Conservation (phyloP, 1,140 invertebrate genomes). For the Cecropterus lyciades region DNA sequence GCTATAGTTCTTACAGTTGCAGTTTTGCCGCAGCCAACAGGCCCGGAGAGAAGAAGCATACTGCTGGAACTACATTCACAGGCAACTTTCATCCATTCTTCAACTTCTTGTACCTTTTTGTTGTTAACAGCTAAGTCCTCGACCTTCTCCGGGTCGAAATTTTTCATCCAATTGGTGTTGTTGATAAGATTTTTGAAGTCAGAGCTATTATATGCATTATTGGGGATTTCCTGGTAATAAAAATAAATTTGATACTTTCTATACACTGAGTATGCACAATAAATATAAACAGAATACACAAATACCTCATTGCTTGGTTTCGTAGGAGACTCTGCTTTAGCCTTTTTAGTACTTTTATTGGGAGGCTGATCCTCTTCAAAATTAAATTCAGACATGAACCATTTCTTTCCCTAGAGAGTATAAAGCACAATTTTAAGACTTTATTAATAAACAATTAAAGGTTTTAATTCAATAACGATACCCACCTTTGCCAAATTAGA, state of each 20-base stretch:
- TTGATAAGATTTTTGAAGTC: conserved; percentile 34
- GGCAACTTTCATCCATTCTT: conserved; percentile 83
- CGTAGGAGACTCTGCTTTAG: background rate
- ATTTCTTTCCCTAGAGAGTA: conserved; percentile 53
- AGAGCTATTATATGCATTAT: background rate
- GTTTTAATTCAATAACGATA: background rate
- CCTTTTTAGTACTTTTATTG: conserved; percentile 43
- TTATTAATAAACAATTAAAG: conserved; percentile 7
- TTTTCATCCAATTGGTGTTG: conserved; percentile 84
- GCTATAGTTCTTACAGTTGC: conserved; percentile 86
- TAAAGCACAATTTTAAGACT: background rate
- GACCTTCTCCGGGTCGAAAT: conserved; percentile 81
- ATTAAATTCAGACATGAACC: conserved; percentile 72
- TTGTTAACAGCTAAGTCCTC: conserved; percentile 86
- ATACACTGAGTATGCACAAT: no score
- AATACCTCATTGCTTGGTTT: conserved; percentile 1
- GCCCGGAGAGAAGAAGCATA: conserved; percentile 88
- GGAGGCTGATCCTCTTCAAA: conserved; percentile 54
- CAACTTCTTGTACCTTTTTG: conserved; percentile 87
- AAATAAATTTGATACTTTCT: no score
- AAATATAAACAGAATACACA: background rate
- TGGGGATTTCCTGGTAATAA: conserved; percentile 27
- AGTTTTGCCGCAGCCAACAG: conserved; percentile 90
- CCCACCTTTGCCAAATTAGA: conserved; percentile 5
- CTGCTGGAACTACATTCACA: conserved; percentile 70